Base-by-base conservation (phyloP, 2,113 vertebrate genomes). In the Madoqua kirkii region DNA sequence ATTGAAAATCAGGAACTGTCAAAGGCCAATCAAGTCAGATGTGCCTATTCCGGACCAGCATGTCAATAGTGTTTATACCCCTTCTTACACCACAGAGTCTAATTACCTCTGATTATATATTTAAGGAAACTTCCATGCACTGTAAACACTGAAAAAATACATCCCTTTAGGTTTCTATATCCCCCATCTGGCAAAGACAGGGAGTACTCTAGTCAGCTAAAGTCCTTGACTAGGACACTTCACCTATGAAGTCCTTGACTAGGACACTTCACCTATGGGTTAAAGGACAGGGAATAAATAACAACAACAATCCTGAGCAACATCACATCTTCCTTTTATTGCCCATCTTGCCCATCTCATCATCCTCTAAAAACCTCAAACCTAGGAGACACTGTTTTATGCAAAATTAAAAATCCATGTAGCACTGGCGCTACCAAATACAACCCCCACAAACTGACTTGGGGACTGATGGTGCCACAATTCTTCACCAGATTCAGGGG, bases 81-180 rank as follows among this genome's bases (percentile, higher is more conserved):
- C 95, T 96, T 97, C 97, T 93, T 97, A 90, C 25, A 98, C 95
- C 90, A 97, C 88, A 95, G 85, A 97, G 87, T 91, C 93, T 96
- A 96, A 98, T 97, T 98, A 98, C 82, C 92, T 94, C 97, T 98
- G 98, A 98, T 97, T 98, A 98, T 98, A 94, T 98, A 97, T 98
- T 98, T 97, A 98, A 98, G 97, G 97, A 97, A 98, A 98, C 94
- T 96, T 98, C 76, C 84, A 97, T 89, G 94, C 91, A 97, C 92
- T 96, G 96, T 97, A 98, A 97, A 98, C 96, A 98, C 79, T 93
- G 33, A 93, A 97, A 96, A 98, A 98, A 96, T 95, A 98, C 92
- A 98, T 97, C 95, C 90, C 89, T 94, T 97, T 94, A 92, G 59
- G 45, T 90, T 98, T 91, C 40, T 92, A 60, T 89, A 96, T 96